A percentile compares a stretch with the other conserved stretches of the same genome.
Evolutionary conservation across 1,140 invertebrate genomes (phyloP).

Genomic region (Maniola jurtina): DNA sequence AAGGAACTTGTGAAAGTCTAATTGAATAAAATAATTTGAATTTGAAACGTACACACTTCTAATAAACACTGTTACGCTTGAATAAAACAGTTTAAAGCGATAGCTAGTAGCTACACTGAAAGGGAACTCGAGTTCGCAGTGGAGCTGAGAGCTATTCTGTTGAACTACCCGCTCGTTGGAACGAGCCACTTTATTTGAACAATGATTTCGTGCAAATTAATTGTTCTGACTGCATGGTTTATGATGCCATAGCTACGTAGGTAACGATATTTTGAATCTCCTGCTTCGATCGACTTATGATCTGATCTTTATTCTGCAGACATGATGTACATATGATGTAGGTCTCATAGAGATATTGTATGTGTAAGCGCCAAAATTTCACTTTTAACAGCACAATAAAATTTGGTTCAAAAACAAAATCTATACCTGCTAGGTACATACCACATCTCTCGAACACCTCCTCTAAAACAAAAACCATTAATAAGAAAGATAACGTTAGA

Average conservation of each 20-base stretch:
- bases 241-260: not conserved
- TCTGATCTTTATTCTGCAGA: not conserved
- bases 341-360: no score
- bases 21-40: no score
- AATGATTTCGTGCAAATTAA: slow-evolving; percentile 9
- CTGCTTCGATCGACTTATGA: no score
- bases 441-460: not conserved
- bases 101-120: not conserved
- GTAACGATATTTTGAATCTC: no score
- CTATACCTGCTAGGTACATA: not conserved
- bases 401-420: no score
- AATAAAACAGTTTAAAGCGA: slow-evolving; percentile 1
- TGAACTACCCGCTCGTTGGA: slow-evolving; percentile 13
- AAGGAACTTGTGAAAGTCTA: no score
- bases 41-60: not conserved
- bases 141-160: slow-evolving; percentile 7
- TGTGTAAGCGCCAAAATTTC: no score
- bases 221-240: slow-evolving; percentile 15
- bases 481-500: not conserved
- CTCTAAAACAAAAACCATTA: not conserved
- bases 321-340: not conserved
- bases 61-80: not conserved
- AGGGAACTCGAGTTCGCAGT: slow-evolving; percentile 14
- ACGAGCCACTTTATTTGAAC: slow-evolving; percentile 15
- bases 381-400: no score